These are phyloP conservation scores for Cephalotes varians DNA, from an alignment of 2,888 invertebrate genomes.

Conservation along the genomic window DNA sequence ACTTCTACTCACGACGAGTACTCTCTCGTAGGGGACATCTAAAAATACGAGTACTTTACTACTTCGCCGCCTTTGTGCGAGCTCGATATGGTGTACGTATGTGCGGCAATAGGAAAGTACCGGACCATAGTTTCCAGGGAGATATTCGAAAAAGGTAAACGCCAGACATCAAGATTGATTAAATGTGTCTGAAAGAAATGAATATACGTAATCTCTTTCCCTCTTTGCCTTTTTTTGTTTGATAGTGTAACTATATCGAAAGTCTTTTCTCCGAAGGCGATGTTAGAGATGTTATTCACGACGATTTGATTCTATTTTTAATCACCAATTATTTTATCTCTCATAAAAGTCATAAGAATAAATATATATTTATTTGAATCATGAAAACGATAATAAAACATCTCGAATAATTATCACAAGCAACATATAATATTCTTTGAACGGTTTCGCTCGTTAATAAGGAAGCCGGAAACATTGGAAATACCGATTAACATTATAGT, in stretches of 20 bases:
- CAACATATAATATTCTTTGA: neutral
- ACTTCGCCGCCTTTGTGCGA: constrained; percentile 54
- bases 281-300: neutral
- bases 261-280: neutral
- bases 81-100: neutral
- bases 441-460: neutral
- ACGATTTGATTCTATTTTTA: neutral
- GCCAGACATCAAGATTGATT: constrained; percentile 35
- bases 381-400: neutral
- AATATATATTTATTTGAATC: neutral
- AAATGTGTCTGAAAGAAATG: constrained; percentile 22
- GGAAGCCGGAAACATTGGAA: neutral
- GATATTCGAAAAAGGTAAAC: constrained; percentile 33
- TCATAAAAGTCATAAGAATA: neutral
- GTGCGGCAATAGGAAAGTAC: constrained; percentile 13
- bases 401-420: neutral
- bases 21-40: constrained; percentile 54
- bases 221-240: neutral
- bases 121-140: constrained; percentile 20
- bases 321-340: neutral
- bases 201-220: constrained; percentile 17
- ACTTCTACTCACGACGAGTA: constrained; percentile 60
- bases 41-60: constrained; percentile 61
- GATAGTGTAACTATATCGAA: neutral
- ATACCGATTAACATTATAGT: constrained; percentile 23